Evolutionary conservation across 2,113 vertebrate genomes (phyloP).

Genomic region (Brachyhypopomus gauderio): DNA sequence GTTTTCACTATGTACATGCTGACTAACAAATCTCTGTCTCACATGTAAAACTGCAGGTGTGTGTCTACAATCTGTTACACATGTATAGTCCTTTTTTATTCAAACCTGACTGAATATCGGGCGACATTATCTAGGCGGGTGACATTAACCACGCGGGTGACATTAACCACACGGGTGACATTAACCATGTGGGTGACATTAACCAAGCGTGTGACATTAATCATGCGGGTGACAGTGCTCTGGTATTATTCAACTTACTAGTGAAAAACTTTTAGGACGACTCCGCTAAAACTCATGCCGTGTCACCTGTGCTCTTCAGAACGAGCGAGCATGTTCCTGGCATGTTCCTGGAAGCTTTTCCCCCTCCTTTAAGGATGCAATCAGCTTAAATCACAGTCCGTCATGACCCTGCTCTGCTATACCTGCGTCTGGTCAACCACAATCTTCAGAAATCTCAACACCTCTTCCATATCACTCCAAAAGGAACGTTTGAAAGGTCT

Average conservation of each 20-base stretch:
- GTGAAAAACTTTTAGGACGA: neutral
- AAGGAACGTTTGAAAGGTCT: too few relatives aligned
- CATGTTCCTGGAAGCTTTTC: neutral
- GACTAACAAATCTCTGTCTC: neutral
- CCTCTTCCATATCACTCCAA: too few relatives aligned
- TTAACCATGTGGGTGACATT: neutral
- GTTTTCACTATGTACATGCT: neutral
- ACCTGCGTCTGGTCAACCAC: neutral
- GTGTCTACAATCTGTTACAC: neutral
- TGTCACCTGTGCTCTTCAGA: neutral
- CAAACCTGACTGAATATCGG: neutral
- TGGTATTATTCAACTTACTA: neutral
- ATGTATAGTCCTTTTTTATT: neutral
- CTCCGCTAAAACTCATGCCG: neutral
- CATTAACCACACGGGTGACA: neutral
- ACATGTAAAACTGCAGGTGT: neutral
- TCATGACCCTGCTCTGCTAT: neutral
- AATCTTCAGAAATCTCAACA: too few relatives aligned
- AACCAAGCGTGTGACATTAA: neutral
- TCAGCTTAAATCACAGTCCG: constrained; percentile 12
- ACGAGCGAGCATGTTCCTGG: neutral
- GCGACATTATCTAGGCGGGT: too few relatives aligned
- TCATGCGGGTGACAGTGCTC: neutral
- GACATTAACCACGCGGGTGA: neutral
- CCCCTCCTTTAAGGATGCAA: neutral